Base-by-base conservation (phyloP, 23 tunicate species). In the Phallusia fumigata region DNA sequence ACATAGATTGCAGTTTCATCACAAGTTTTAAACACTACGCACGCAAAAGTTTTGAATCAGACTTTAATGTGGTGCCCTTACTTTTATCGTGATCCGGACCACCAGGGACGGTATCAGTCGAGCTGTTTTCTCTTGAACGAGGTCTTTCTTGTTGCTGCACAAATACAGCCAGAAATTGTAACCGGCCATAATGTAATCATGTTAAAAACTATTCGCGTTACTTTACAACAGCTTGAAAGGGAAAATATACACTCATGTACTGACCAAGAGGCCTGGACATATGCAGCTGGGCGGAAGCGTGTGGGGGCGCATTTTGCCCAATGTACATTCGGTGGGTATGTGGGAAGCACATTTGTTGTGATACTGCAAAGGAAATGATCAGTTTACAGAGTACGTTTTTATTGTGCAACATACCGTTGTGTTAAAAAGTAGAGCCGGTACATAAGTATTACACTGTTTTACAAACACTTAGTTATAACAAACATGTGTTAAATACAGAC, bases 271-370 rank as follows among this genome's bases (percentile, higher is more conserved):
- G 32, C 96, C 90, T 19, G 96, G 96, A 65, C 85, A 91, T 21
- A 91, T 91, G 50, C 87, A 82, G 53, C 80, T 86, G 0, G 96
- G 96, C 0, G 87, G 96, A 19, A 91, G 81, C 5, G 90, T 91
- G 85, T 91, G 90, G 3, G 64, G 76, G 73, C 90, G 65, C 96
- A 91, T 91, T 79, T 91, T 83, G 18, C 96, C 96, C 45, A 91
- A 64, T 33, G 83, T 84, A 36, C 96, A 91, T 74, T 78, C 90
- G 0, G 90, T 73, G 52, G 96, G 85, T 6, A 86, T 86, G 79
- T 91, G 96, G 24, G 96, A 91, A 13, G 96, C 96, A 45, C 96
- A 91, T 79, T 91, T 86, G 88, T 91, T 91, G 96, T 91, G 96
- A 79, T 81, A 91, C 96, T 91, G 77, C 34, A 91, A 90, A 3